Conservation (phyloP, 1,140 invertebrate genomes). For the Geopemphigus sp. region DNA sequence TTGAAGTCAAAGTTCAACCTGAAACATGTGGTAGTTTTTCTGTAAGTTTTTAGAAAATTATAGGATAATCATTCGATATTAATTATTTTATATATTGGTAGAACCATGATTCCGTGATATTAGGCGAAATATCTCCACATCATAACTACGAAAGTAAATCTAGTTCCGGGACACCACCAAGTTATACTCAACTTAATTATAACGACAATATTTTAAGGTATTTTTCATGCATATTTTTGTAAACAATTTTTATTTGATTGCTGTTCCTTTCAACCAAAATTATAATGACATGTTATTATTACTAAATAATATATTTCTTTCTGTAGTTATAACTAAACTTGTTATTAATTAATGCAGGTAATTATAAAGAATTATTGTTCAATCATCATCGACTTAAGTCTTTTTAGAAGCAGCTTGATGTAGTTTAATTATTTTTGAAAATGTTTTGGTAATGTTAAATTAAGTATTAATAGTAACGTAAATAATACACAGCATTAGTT, state of each 20-base stretch:
- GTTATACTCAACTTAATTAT: constrained; percentile 84
- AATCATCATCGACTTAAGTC: neutral
- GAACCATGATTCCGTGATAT: constrained; percentile 76
- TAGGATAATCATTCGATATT: neutral
- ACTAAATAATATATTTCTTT: neutral
- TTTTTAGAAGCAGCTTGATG: neutral
- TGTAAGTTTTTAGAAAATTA: constrained; percentile 54
- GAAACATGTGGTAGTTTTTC: constrained; percentile 55
- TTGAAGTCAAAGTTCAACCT: neutral
- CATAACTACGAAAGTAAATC: constrained; percentile 80
- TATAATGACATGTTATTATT: neutral
- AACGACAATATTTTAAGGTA: constrained; percentile 75
- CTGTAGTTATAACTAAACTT: neutral
- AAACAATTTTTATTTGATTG: constrained; percentile 11
- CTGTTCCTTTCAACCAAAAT: constrained; percentile 23
- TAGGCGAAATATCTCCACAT: constrained; percentile 82
- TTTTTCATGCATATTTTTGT: neutral
- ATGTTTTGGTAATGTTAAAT: neutral
- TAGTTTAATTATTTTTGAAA: neutral
- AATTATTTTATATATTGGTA: constrained; percentile 54
- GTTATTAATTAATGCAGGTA: neutral
- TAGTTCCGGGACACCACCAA: constrained; percentile 76
- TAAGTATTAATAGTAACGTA: neutral
- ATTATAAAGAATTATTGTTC: neutral
- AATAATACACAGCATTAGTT: neutral